Evolutionary conservation across 37 sponge, comb jelly and placozoan genomes (phyloP).

Genomic region (Ianthella basta): DNA sequence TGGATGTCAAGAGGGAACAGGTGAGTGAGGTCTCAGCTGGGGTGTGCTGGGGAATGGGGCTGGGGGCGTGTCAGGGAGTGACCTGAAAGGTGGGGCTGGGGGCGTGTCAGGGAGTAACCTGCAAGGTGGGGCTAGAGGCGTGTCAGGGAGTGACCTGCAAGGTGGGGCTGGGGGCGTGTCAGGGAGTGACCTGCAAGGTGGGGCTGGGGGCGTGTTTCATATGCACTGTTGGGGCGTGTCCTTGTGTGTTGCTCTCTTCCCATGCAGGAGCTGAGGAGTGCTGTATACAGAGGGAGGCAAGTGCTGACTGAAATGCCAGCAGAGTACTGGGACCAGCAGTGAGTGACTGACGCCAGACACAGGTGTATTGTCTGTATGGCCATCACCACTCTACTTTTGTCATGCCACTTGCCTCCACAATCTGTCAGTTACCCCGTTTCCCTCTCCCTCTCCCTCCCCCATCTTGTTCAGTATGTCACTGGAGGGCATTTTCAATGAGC

Average conservation of each 20-base stretch:
- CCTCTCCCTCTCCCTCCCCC: too few species aligned
- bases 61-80: neutral
- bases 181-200: neutral
- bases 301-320: conserved; percentile 43
- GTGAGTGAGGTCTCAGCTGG: too few species aligned
- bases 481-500: conserved; percentile 1
- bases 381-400: too few species aligned
- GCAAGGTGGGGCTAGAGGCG: too few species aligned
- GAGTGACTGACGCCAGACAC: neutral
- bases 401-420: too few species aligned
- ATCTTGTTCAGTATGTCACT: conserved; percentile 2
- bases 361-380: neutral
- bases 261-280: conserved; percentile 24
- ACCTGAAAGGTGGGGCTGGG: neutral
- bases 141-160: neutral
- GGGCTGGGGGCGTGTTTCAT: conserved; percentile 4
- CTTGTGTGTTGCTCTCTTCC: neutral
- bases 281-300: conserved; percentile 23
- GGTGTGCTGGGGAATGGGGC: neutral
- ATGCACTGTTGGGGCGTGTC: neutral
- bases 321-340: conserved; percentile 72
- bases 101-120: neutral
- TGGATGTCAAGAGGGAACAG: conserved; percentile 89
- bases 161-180: too few species aligned
- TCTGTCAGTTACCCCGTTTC: too few species aligned